phyloP scores from a whole-genome alignment of 2,888 invertebrate species.

The Philaethria dido region DNA sequence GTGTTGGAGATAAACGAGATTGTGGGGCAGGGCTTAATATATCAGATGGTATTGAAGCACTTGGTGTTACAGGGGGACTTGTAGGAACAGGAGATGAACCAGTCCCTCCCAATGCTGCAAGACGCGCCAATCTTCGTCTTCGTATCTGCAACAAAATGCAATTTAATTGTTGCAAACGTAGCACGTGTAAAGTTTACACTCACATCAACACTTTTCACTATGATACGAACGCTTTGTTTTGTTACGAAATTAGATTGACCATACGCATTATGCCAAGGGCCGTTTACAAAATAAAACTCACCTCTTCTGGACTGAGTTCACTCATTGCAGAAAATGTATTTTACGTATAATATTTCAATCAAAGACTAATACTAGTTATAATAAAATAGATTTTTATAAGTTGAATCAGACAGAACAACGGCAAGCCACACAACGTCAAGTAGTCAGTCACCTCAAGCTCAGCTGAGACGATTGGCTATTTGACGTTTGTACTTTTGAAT shows the following conservation, averaged over 20 bases:
- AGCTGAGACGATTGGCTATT: slow-evolving; percentile 68
- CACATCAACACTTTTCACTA: slow-evolving; percentile 63
- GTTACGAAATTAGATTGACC: slow-evolving; percentile 82
- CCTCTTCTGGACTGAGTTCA: slow-evolving; percentile 95
- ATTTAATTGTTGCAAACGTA: slow-evolving; percentile 50
- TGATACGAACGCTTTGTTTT: slow-evolving; percentile 80
- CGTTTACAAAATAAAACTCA: slow-evolving; percentile 82
- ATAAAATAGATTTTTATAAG: slow-evolving; percentile 60
- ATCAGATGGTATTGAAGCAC: slow-evolving; percentile 67
- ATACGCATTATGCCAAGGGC: slow-evolving; percentile 74
- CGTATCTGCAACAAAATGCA: slow-evolving; percentile 86
- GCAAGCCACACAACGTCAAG: slow-evolving; percentile 74
- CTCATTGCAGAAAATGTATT: slow-evolving; percentile 84
- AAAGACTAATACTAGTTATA: slow-evolving; percentile 54
- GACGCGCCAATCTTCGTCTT: slow-evolving; percentile 88
- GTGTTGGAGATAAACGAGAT: slow-evolving; percentile 57
- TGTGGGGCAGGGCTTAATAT: slow-evolving; percentile 55
- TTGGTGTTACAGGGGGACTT: slow-evolving; percentile 77
- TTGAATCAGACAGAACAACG: slow-evolving; percentile 64
- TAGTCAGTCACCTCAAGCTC: slow-evolving; percentile 80
- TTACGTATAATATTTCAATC: slow-evolving; percentile 45
- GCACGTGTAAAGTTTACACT: slow-evolving; percentile 62
- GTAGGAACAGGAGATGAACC: slow-evolving; percentile 75
- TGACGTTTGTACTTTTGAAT: slow-evolving; percentile 68
- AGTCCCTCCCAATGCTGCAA: slow-evolving; percentile 85